These are phyloP conservation scores for Malacosoma neustria DNA, from an alignment of 2,888 invertebrate species.

Conservation along the genomic window DNA sequence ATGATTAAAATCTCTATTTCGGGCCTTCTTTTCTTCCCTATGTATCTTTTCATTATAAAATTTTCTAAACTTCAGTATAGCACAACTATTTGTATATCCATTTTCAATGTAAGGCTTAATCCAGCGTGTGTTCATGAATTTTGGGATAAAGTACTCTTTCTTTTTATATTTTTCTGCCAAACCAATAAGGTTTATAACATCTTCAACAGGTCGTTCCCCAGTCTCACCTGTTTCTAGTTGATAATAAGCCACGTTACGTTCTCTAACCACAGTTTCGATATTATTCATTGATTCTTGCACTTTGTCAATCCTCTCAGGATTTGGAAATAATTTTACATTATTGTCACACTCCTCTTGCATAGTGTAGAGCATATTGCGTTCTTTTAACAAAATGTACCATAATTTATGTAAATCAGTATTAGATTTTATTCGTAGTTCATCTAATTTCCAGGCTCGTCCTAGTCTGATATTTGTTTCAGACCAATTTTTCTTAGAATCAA, in stretches of 20 bases:
- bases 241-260: slow-evolving; percentile 93
- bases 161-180: slow-evolving; percentile 71
- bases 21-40: slow-evolving; percentile 70
- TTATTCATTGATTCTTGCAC: slow-evolving; percentile 96
- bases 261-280: slow-evolving; percentile 91
- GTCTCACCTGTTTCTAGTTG: slow-evolving; percentile 90
- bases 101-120: slow-evolving; percentile 71
- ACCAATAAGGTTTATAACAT: slow-evolving; percentile 77
- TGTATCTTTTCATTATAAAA: slow-evolving; percentile 80
- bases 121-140: slow-evolving; percentile 79
- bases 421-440: slow-evolving; percentile 95
- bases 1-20: slow-evolving; percentile 79
- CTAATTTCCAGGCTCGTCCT: slow-evolving; percentile 90
- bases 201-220: slow-evolving; percentile 82
- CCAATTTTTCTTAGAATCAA: slow-evolving; percentile 91
- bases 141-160: slow-evolving; percentile 79
- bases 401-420: slow-evolving; percentile 97
- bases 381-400: slow-evolving; percentile 94
- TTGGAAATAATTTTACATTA: slow-evolving; percentile 83
- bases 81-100: slow-evolving; percentile 65
- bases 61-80: slow-evolving; percentile 73
- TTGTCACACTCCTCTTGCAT: slow-evolving; percentile 91
- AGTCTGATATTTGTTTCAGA: slow-evolving; percentile 81
- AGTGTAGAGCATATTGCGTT: slow-evolving; percentile 96
- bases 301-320: slow-evolving; percentile 95